Percentiles rank a stretch among this genome's conserved stretches.
Evolutionary conservation across 2,797 vertebrate genomes (phyloP).

Genomic region (Lepus oiostolus): DNA sequence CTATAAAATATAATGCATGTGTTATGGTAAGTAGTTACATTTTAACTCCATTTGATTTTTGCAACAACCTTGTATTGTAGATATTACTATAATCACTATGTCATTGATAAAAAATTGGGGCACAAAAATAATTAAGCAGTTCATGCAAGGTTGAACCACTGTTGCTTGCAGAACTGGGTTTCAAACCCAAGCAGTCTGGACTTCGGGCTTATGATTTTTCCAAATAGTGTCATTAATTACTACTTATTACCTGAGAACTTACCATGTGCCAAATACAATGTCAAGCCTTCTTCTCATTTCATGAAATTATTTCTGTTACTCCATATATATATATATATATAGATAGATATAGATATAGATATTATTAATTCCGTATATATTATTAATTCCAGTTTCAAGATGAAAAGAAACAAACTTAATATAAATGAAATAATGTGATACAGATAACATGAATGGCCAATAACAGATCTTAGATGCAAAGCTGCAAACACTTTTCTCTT

Average conservation of each 20-base stretch:
- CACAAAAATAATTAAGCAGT: background rate
- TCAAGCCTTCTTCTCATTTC: background rate
- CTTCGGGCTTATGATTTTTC: background rate
- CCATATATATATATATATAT: background rate
- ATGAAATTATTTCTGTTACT: background rate
- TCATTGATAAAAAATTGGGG: background rate
- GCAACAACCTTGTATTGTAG: rapidly evolving
- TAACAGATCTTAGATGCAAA: background rate
- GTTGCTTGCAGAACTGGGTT: background rate
- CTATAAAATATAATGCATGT: background rate
- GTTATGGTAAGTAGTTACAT: background rate
- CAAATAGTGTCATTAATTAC: background rate
- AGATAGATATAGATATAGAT: no score
- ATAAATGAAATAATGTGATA: background rate
- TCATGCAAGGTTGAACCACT: rapidly evolving
- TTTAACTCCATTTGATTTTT: background rate
- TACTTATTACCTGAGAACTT: background rate
- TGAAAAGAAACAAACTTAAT: background rate
- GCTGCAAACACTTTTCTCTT: background rate
- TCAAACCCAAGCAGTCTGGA: background rate
- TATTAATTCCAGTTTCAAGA: background rate
- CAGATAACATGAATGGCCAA: background rate
- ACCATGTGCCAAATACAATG: background rate
- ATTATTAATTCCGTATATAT: background rate
- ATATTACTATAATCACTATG: background rate